These are phyloP conservation scores for Orycteropus afer DNA, from an alignment of 2,113 vertebrate species.

Conservation along the genomic window DNA sequence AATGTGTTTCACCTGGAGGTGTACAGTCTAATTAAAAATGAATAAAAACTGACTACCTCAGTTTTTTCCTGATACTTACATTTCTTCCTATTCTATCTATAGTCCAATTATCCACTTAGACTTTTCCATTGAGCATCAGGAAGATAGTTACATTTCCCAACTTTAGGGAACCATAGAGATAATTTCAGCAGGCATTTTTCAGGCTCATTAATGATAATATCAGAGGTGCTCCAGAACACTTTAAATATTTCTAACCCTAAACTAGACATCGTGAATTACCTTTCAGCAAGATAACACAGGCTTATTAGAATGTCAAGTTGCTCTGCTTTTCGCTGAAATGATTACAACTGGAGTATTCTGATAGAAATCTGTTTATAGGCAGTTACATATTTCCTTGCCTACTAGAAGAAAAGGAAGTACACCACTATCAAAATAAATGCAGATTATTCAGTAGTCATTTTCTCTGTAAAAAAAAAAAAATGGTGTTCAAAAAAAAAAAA, in stretches of 20 bases:
- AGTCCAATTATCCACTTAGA: constrained; percentile 35
- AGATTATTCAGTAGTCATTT: not conserved
- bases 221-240: not conserved
- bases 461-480: not conserved
- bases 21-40: constrained; percentile 62
- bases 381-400: not conserved
- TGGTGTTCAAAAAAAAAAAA: not conserved
- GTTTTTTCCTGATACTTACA: constrained; percentile 6
- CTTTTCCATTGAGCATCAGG: not conserved
- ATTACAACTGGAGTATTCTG: not conserved
- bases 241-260: not conserved
- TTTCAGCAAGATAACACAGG: not conserved
- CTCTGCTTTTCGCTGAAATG: not conserved
- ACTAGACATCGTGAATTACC: not conserved
- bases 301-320: not conserved
- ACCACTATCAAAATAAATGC: not conserved
- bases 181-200: constrained; percentile 44
- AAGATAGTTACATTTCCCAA: not conserved
- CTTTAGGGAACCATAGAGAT: not conserved
- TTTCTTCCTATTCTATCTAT: constrained; percentile 33
- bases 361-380: not conserved
- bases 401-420: not conserved
- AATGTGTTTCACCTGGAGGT: constrained; percentile 62
- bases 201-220: not conserved
- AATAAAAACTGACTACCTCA: constrained; percentile 52